Conservation (phyloP, 2,797 vertebrate species). For the Cyclura pinguis region DNA sequence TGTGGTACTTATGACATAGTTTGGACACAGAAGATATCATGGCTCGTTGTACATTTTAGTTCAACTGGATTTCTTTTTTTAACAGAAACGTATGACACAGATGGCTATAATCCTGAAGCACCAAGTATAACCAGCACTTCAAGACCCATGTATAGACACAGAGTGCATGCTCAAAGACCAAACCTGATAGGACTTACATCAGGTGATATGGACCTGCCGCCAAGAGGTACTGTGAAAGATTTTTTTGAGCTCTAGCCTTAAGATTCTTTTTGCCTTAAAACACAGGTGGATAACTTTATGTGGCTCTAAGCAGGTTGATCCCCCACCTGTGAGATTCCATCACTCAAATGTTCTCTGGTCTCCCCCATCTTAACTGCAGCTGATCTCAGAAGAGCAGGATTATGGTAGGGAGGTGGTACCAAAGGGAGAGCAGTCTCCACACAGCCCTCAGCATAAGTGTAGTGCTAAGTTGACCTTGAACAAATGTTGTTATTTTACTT, state of each 20-base stretch:
- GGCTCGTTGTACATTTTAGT: constrained; percentile 73
- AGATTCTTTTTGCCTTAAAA: background rate
- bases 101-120: constrained; percentile 97
- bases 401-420: background rate
- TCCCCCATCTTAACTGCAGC: background rate
- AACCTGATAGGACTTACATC: constrained; percentile 98
- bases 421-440: background rate
- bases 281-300: too few species aligned
- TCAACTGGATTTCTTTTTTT: constrained; percentile 81
- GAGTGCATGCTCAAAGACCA: constrained; percentile 93
- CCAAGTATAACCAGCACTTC: constrained; percentile 95
- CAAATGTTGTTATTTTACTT: background rate
- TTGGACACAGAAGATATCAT: constrained; percentile 59
- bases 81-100: constrained; percentile 92
- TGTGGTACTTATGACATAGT: constrained; percentile 47
- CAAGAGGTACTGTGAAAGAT: constrained; percentile 85
- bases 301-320: background rate
- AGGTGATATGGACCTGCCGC: constrained; percentile 92
- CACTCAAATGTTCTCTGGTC: background rate
- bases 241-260: background rate
- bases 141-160: constrained; percentile 93
- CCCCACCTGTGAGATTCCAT: background rate
- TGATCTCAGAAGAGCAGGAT: background rate
- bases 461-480: background rate
- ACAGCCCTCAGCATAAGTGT: background rate